phyloP scores from a whole-genome alignment of 2,113 vertebrate species.

The Coracopsis vasa region DNA sequence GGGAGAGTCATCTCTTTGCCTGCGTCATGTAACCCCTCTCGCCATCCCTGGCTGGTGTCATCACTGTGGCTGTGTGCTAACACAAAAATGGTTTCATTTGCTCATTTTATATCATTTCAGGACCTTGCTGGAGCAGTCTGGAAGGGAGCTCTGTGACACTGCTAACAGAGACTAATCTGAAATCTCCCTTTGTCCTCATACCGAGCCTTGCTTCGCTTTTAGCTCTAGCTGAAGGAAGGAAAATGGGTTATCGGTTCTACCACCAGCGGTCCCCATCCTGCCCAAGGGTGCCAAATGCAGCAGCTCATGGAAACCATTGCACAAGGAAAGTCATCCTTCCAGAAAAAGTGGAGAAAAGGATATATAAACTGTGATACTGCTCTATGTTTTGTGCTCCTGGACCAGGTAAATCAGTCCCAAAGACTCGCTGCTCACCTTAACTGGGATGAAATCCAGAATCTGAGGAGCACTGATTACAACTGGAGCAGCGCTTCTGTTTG shows the following conservation, averaged over 20 bases:
- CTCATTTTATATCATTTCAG: not conserved
- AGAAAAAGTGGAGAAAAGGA: not conserved
- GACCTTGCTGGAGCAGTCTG: not conserved
- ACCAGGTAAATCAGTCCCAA: not conserved
- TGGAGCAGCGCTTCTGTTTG: not conserved
- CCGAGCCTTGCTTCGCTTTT: not conserved
- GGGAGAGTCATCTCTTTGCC: not conserved
- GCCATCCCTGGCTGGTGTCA: not conserved
- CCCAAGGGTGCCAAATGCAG: not conserved
- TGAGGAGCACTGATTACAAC: not conserved
- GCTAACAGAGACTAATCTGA: not conserved
- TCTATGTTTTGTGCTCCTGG: not conserved
- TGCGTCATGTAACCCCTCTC: not conserved
- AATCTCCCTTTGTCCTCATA: not conserved
- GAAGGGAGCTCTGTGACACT: not conserved
- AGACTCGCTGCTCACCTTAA: not conserved
- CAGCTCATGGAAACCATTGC: not conserved
- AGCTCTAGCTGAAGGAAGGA: not conserved
- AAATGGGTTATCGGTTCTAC: not conserved
- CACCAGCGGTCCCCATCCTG: not conserved
- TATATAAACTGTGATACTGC: not conserved
- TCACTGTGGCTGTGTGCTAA: fast-evolving
- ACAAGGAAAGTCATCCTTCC: not conserved
- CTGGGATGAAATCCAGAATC: not conserved
- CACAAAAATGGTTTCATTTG: not conserved